These are phyloP conservation scores for Petaurus breviceps DNA, from an alignment of 2,113 vertebrate genomes.

Conservation along the genomic window DNA sequence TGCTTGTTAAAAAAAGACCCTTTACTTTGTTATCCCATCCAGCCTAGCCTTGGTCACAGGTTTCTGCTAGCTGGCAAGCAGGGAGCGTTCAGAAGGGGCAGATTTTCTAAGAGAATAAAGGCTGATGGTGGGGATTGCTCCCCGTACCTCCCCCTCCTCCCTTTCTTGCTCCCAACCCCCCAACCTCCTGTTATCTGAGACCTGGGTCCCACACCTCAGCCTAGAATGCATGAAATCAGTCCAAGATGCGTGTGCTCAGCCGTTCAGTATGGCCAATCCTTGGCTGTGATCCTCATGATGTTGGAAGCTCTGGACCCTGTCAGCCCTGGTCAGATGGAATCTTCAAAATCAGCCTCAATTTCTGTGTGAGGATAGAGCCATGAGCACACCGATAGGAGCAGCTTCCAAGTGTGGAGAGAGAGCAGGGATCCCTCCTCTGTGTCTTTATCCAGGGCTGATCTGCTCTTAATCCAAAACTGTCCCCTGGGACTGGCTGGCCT, in stretches of 20 bases:
- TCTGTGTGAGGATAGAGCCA: slow-evolving; percentile 79
- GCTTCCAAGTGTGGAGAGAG: slow-evolving; percentile 74
- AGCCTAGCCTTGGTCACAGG: not conserved
- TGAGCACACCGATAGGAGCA: slow-evolving; percentile 75
- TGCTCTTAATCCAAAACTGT: slow-evolving; percentile 55
- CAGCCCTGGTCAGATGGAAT: slow-evolving; percentile 76
- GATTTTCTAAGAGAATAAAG: not conserved
- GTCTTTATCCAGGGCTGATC: slow-evolving; percentile 67
- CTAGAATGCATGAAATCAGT: slow-evolving; percentile 72
- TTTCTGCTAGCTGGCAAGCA: not conserved
- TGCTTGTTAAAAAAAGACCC: not conserved
- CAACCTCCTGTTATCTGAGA: slow-evolving; percentile 62
- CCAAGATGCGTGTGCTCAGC: slow-evolving; percentile 56
- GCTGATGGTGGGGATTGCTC: too few species aligned
- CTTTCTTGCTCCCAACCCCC: not conserved
- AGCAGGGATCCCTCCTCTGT: slow-evolving; percentile 63
- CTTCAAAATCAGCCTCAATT: slow-evolving; percentile 78
- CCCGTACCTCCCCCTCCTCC: not conserved
- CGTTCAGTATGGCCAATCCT: slow-evolving; percentile 66
- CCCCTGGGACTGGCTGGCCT: slow-evolving; percentile 56
- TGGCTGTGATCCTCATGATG: slow-evolving; percentile 71
- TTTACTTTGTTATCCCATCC: not conserved
- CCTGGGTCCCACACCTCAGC: slow-evolving; percentile 42
- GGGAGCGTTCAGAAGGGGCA: too few species aligned
- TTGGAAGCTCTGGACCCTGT: slow-evolving; percentile 56